These are phyloP conservation scores for Solea senegalensis DNA, from an alignment of 2,113 vertebrate species.

Conservation along the genomic window DNA sequence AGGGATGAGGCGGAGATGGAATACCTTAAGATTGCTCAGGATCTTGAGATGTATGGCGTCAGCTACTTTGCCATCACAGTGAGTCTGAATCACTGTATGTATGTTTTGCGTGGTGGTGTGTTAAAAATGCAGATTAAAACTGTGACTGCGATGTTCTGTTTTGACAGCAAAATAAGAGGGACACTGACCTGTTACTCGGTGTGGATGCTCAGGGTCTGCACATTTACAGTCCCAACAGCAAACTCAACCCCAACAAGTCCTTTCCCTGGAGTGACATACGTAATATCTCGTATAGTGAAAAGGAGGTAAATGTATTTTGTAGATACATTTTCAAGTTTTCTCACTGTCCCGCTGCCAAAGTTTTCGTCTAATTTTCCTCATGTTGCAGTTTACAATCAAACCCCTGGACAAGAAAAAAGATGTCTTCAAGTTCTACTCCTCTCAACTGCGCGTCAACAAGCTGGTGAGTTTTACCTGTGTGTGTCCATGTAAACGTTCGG, in stretches of 20 bases:
- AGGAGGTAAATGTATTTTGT: slow-evolving; percentile 81
- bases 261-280: slow-evolving; percentile 91
- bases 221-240: slow-evolving; percentile 90
- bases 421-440: slow-evolving; percentile 94
- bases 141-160: not conserved
- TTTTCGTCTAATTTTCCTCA: not conserved
- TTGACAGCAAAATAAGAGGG: slow-evolving; percentile 89
- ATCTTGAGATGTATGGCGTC: slow-evolving; percentile 94
- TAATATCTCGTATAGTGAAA: slow-evolving; percentile 92
- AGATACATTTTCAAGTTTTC: too few species aligned
- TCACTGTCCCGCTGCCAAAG: not conserved
- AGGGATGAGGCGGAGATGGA: slow-evolving; percentile 95
- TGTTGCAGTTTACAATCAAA: slow-evolving; percentile 88
- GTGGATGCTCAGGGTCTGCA: slow-evolving; percentile 92
- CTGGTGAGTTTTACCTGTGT: slow-evolving; percentile 79
- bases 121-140: not conserved
- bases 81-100: slow-evolving; percentile 64
- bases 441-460: slow-evolving; percentile 91
- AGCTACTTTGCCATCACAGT: slow-evolving; percentile 92
- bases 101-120: not conserved
- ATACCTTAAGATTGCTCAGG: slow-evolving; percentile 93
- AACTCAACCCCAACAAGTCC: slow-evolving; percentile 89
- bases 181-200: slow-evolving; percentile 88
- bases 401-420: slow-evolving; percentile 93
- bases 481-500: not conserved